A percentile compares a stretch with the other conserved stretches of the same genome.
phyloP scores from a whole-genome alignment of 2,797 vertebrate species.

The Botia almorhae region DNA sequence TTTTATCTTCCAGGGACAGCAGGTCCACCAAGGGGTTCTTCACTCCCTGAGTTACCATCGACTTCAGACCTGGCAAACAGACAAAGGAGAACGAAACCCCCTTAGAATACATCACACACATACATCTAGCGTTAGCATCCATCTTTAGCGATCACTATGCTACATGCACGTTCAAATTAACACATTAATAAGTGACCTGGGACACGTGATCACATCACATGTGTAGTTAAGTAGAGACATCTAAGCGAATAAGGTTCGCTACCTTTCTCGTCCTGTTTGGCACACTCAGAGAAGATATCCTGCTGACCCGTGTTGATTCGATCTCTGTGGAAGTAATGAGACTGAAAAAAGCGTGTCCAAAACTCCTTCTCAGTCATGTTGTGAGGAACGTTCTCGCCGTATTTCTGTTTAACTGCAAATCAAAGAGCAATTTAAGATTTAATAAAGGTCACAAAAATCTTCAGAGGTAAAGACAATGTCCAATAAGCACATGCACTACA shows the following conservation, averaged over 20 bases:
- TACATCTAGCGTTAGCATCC: no score
- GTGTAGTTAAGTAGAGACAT: no score
- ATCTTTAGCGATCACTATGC: no score
- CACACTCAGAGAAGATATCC: conserved; percentile 98
- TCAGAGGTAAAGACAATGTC: no score
- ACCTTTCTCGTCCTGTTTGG: conserved; percentile 98
- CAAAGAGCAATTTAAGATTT: background rate
- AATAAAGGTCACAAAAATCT: no score
- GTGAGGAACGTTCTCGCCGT: conserved; percentile 96
- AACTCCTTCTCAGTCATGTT: conserved; percentile 97
- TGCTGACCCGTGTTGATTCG: conserved; percentile 93
- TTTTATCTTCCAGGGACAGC: conserved; percentile 91
- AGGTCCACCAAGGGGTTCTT: conserved; percentile 96
- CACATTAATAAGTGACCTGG: no score
- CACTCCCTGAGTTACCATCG: conserved; percentile 94
- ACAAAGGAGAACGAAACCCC: background rate
- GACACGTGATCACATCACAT: no score
- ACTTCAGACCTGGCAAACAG: conserved; percentile 85
- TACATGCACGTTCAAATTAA: no score
- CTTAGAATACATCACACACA: background rate
- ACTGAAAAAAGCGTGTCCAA: conserved; percentile 99
- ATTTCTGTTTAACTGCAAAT: conserved; percentile 95
- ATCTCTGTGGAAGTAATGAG: conserved; percentile 98
- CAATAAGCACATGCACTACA: no score
- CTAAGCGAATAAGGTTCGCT: background rate